Percentiles rank a stretch among this genome's conserved stretches.
Conservation (phyloP, 2,797 vertebrate genomes). For the Austrolebias charrua region DNA sequence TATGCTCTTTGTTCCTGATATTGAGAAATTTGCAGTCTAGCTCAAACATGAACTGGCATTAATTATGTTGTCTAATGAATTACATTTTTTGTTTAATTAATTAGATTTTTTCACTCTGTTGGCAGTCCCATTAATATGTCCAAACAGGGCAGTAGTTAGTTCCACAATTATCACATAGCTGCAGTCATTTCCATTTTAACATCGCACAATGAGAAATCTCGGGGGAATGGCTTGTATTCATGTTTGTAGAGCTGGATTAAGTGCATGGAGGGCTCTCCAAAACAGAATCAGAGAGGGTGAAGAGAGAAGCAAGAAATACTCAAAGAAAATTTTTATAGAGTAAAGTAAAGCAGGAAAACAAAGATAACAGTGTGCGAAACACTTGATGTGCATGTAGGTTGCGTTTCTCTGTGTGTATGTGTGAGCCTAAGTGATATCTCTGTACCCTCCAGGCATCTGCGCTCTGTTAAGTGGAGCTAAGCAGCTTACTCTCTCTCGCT, state of each 20-base stretch:
- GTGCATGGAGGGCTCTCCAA: conserved; percentile 59
- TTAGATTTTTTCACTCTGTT: conserved; percentile 46
- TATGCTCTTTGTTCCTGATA: conserved; percentile 39
- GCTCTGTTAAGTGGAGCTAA: conserved; percentile 76
- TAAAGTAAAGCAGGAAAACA: conserved; percentile 26
- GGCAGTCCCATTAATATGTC: conserved; percentile 57
- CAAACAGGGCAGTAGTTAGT: conserved; percentile 68
- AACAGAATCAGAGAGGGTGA: conserved; percentile 23
- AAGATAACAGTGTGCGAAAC: conserved; percentile 37
- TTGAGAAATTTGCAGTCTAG: conserved; percentile 53
- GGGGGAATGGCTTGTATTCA: conserved; percentile 48
- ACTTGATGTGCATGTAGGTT: conserved; percentile 24
- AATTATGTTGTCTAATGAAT: conserved; percentile 74
- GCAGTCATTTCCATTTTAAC: conserved; percentile 71
- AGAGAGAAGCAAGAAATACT: conserved; percentile 20
- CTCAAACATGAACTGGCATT: conserved; percentile 61
- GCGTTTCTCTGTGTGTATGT: conserved; percentile 36
- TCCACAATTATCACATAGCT: conserved; percentile 67
- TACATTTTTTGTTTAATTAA: conserved; percentile 71
- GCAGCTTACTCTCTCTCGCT: conserved; percentile 69
- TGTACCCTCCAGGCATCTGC: conserved; percentile 75
- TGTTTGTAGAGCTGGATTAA: conserved; percentile 57
- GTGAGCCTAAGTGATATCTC: conserved; percentile 72
- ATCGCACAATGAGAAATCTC: conserved; percentile 66
- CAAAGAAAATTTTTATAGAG: conserved; percentile 14